Percentiles rank a stretch among this genome's conserved stretches.
phyloP scores from a whole-genome alignment of 2,113 vertebrate genomes.

The Takifugu flavidus region DNA sequence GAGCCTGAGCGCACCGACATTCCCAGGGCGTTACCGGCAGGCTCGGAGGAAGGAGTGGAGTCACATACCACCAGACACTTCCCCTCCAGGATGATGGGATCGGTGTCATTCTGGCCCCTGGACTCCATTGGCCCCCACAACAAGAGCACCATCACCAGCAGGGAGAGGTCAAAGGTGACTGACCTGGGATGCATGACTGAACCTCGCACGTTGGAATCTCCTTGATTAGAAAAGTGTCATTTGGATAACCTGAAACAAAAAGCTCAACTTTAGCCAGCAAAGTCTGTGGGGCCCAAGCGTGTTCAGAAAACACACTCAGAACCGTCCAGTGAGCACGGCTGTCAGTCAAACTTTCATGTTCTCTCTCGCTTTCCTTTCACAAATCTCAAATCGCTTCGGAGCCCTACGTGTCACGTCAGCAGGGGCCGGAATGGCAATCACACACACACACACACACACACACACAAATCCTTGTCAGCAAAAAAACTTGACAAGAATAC shows the following conservation, averaged over 20 bases:
- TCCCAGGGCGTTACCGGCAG: constrained; percentile 72
- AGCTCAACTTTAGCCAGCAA: not conserved
- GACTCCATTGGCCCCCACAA: constrained; percentile 53
- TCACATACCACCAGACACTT: constrained; percentile 81
- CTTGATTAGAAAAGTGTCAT: constrained; percentile 27
- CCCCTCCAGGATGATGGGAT: constrained; percentile 79
- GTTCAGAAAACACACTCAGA: constrained; percentile 11
- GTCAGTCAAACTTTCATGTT: constrained; percentile 14
- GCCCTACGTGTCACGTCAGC: constrained; percentile 26
- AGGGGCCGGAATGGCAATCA: constrained; percentile 38
- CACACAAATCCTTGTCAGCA: constrained; percentile 38
- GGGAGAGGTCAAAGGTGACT: constrained; percentile 27
- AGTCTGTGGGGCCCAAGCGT: not conserved
- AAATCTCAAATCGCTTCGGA: constrained; percentile 32
- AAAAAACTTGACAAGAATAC: constrained; percentile 31
- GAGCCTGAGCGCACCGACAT: constrained; percentile 79
- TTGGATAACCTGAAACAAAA: not conserved
- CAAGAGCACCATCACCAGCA: constrained; percentile 50
- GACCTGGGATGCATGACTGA: constrained; percentile 48
- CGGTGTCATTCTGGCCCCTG: constrained; percentile 78
- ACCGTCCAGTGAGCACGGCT: constrained; percentile 17
- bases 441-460: not conserved
- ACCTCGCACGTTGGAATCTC: constrained; percentile 12
- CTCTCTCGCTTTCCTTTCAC: constrained; percentile 7
- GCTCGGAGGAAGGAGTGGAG: constrained; percentile 77